Conservation (phyloP, 2,888 invertebrate species). For the Yponomeuta malinellus region DNA sequence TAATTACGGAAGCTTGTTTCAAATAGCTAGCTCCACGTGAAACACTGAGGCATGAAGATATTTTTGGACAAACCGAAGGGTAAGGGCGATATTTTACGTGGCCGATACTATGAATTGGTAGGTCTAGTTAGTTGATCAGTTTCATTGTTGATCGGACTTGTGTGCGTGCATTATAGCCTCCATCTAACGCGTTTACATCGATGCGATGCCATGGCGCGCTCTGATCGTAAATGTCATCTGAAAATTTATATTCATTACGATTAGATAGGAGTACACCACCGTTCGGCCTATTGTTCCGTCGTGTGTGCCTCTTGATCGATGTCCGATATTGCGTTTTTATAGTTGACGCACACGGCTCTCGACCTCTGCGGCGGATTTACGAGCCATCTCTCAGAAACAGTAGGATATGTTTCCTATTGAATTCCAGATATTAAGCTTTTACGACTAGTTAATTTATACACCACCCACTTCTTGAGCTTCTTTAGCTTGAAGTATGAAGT, state of each 20-base stretch:
- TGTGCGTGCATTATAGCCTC: constrained; percentile 58
- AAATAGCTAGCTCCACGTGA: constrained; percentile 4
- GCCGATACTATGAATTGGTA: constrained; percentile 58
- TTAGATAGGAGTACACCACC: constrained; percentile 69
- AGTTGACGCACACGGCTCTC: constrained; percentile 40
- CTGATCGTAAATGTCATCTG: constrained; percentile 74
- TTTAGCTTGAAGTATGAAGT: constrained; percentile 42
- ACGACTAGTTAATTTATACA: constrained; percentile 56
- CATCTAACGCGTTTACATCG: constrained; percentile 61
- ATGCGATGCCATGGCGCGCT: constrained; percentile 65
- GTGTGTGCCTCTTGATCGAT: constrained; percentile 63
- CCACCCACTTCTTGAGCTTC: constrained; percentile 46
- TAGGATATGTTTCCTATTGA: constrained; percentile 46
- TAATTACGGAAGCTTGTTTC: background rate
- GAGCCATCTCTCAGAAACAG: constrained; percentile 42
- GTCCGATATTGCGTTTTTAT: constrained; percentile 67
- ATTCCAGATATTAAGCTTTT: constrained; percentile 47
- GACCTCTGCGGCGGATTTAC: constrained; percentile 41
- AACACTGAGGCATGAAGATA: constrained; percentile 31
- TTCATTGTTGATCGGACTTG: constrained; percentile 44
- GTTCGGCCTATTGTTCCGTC: constrained; percentile 59
- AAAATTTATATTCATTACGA: constrained; percentile 76
- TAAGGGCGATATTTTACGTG: constrained; percentile 48
- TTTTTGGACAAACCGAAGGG: constrained; percentile 53
- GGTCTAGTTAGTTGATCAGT: constrained; percentile 35